phyloP scores from a whole-genome alignment of 2,888 invertebrate genomes.

The Cheiracanthium punctorium region DNA sequence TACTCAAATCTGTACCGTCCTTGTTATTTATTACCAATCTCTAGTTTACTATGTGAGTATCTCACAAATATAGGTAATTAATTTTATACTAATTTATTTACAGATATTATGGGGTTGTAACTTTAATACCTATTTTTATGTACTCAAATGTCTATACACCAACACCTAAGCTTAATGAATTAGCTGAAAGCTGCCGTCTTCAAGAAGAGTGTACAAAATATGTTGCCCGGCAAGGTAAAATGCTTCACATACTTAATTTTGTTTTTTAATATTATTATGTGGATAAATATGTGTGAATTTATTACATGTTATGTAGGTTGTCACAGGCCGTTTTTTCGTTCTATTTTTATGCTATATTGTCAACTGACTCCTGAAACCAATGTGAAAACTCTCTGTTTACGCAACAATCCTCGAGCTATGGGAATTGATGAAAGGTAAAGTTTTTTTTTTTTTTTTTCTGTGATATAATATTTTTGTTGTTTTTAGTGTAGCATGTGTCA shows the following conservation, averaged over 20 bases:
- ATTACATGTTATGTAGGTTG: conserved; percentile 78
- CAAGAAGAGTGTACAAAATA: conserved; percentile 85
- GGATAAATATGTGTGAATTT: background rate
- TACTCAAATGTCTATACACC: conserved; percentile 91
- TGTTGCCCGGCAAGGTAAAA: conserved; percentile 83
- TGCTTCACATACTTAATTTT: background rate
- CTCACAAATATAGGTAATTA: background rate
- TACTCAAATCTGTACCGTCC: too few relatives aligned
- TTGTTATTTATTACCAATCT: too few relatives aligned
- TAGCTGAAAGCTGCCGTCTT: conserved; percentile 81
- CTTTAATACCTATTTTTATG: conserved; percentile 86
- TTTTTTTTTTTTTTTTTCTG: background rate
- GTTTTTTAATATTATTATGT: background rate
- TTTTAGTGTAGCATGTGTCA: too few relatives aligned
- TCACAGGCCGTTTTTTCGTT: conserved; percentile 82
- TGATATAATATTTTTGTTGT: too few relatives aligned
- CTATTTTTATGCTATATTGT: conserved; percentile 85
- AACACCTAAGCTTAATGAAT: conserved; percentile 79
- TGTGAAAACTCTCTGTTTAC: conserved; percentile 84
- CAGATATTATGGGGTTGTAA: conserved; percentile 84
- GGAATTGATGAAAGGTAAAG: conserved; percentile 82
- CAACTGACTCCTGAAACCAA: conserved; percentile 86
- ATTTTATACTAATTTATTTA: background rate
- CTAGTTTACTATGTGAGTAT: too few relatives aligned
- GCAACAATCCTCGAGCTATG: conserved; percentile 84